Evolutionary conservation across 2,888 invertebrate species (phyloP).

Genomic region (Pandemis corylana): DNA sequence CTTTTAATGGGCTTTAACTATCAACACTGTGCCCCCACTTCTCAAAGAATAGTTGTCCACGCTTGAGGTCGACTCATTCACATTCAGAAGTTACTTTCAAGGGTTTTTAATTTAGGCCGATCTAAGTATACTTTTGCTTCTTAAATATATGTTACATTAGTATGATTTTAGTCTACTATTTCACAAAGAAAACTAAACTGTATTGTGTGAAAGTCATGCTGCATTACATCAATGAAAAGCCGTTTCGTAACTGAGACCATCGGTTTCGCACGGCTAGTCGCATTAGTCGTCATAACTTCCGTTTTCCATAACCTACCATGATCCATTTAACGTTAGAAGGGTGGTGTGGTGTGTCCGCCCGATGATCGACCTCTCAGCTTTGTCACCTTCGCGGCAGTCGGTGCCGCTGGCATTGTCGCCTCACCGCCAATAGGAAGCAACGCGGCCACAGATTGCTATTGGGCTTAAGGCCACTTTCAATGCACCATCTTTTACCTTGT

Average conservation of each 20-base stretch:
- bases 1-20: conserved; percentile 29
- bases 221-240: conserved; percentile 36
- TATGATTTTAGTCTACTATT: conserved; percentile 14
- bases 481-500: conserved; percentile 85
- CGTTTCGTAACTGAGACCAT: conserved; percentile 32
- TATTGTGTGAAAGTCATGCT: conserved; percentile 31
- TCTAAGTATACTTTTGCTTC: conserved; percentile 19
- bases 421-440: conserved; percentile 83
- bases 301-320: conserved; percentile 9
- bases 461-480: conserved; percentile 84
- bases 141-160: conserved; percentile 7
- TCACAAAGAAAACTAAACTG: conserved; percentile 17
- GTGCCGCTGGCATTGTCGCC: conserved; percentile 78
- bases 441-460: conserved; percentile 81
- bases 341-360: conserved; percentile 57
- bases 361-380: conserved; percentile 72
- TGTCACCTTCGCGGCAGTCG: conserved; percentile 77
- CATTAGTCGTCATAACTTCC: conserved; percentile 28
- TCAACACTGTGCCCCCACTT: conserved; percentile 46
- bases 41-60: conserved; percentile 65
- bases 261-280: conserved; percentile 31
- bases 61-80: conserved; percentile 65
- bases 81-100: conserved; percentile 59
- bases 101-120: conserved; percentile 52
- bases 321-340: conserved; percentile 42